phyloP scores from a whole-genome alignment of 2,888 invertebrate species.

The Urechis unicinctus region DNA sequence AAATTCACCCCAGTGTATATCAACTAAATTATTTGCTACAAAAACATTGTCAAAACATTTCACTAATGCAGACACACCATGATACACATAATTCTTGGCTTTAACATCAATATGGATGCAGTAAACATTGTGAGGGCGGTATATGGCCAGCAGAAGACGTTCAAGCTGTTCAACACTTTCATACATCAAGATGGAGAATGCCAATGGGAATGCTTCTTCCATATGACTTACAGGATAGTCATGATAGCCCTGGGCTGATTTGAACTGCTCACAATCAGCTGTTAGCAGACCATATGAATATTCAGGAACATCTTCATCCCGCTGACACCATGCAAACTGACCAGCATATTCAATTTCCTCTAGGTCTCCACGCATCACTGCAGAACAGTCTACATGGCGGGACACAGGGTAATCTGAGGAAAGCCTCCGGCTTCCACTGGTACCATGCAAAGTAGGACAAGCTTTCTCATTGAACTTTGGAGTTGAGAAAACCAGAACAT shows the following conservation, averaged over 20 bases:
- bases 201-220: slow-evolving; percentile 28
- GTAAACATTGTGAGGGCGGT: slow-evolving; percentile 41
- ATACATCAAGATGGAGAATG: slow-evolving; percentile 33
- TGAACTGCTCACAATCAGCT: slow-evolving; percentile 8
- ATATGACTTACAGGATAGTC: slow-evolving; percentile 18
- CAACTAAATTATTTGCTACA: slow-evolving; percentile 23
- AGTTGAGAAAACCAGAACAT: no score
- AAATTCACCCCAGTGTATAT: slow-evolving; percentile 23
- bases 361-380: slow-evolving; percentile 3
- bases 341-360: background rate
- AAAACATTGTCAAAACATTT: slow-evolving; percentile 34
- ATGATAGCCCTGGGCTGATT: slow-evolving; percentile 4
- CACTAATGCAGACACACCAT: slow-evolving; percentile 21
- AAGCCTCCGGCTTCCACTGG: no score
- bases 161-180: slow-evolving; percentile 29
- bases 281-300: no score
- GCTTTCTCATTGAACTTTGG: no score
- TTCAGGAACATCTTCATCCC: background rate
- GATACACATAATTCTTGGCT: slow-evolving; percentile 18
- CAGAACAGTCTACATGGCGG: slow-evolving; percentile 6
- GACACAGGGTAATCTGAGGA: no score
- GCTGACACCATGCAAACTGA: background rate
- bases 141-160: slow-evolving; percentile 35
- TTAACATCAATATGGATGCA: slow-evolving; percentile 44
- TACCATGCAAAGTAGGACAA: no score